These are phyloP conservation scores for Epinotia bilunana DNA, from an alignment of 2,888 invertebrate species.

Conservation along the genomic window DNA sequence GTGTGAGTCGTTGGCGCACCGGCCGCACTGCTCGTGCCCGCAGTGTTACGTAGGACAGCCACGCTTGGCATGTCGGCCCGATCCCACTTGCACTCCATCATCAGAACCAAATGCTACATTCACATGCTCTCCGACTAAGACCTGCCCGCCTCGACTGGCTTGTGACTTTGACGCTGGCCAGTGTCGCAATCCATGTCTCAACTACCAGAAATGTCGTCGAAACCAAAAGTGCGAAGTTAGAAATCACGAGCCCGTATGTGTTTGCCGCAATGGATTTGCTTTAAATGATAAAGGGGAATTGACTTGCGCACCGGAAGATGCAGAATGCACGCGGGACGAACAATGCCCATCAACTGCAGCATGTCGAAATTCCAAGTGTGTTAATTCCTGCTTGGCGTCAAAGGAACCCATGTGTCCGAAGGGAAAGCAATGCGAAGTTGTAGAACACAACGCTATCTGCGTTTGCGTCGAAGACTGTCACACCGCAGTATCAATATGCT, in stretches of 20 bases:
- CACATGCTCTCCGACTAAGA: slow-evolving; percentile 87
- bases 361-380: slow-evolving; percentile 92
- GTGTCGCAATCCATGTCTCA: slow-evolving; percentile 92
- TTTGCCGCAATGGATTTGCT: slow-evolving; percentile 94
- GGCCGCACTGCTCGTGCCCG: slow-evolving; percentile 94
- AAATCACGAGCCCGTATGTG: slow-evolving; percentile 93
- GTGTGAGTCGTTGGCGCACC: slow-evolving; percentile 93
- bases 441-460: slow-evolving; percentile 94
- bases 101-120: slow-evolving; percentile 84
- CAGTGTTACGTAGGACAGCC: slow-evolving; percentile 95
- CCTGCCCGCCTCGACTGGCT: slow-evolving; percentile 90
- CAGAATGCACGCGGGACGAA: slow-evolving; percentile 91
- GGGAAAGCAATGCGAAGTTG: slow-evolving; percentile 94
- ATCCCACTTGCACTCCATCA: slow-evolving; percentile 89
- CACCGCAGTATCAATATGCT: slow-evolving; percentile 93
- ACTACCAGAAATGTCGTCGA: slow-evolving; percentile 88
- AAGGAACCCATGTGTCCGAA: slow-evolving; percentile 88
- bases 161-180: slow-evolving; percentile 89
- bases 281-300: slow-evolving; percentile 94
- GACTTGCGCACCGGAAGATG: slow-evolving; percentile 92
- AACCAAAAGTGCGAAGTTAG: slow-evolving; percentile 96
- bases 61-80: slow-evolving; percentile 90
- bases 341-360: slow-evolving; percentile 95
- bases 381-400: slow-evolving; percentile 91
- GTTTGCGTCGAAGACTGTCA: slow-evolving; percentile 94